Evolutionary conservation across 2,888 invertebrate species (phyloP).

Genomic region (Diarsia brunnea): DNA sequence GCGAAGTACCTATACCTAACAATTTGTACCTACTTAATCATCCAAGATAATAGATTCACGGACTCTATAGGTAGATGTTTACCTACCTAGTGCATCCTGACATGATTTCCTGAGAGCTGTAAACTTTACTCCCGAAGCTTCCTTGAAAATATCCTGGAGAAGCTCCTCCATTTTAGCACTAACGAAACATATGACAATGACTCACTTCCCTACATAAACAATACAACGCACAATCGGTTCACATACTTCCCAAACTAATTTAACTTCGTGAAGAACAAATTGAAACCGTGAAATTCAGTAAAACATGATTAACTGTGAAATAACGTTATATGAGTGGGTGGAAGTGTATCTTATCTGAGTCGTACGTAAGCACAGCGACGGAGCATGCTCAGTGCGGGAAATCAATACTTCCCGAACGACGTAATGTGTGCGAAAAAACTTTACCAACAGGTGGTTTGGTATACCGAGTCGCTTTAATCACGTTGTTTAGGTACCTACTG

Average conservation of each 20-base stretch:
- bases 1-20: neutral
- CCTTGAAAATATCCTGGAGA: conserved; percentile 95
- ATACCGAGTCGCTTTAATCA: neutral
- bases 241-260: conserved; percentile 43
- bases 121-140: conserved; percentile 95
- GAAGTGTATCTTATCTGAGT: conserved; percentile 78
- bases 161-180: conserved; percentile 94
- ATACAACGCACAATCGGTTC: conserved; percentile 33
- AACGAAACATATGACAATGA: conserved; percentile 56
- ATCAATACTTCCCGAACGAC: conserved; percentile 81
- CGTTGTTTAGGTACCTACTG: neutral
- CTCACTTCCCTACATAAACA: conserved; percentile 55
- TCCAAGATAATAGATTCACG: neutral
- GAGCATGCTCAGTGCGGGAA: conserved; percentile 87
- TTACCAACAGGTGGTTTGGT: conserved; percentile 79
- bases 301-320: conserved; percentile 52
- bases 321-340: conserved; percentile 78
- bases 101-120: conserved; percentile 94
- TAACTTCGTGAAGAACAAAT: conserved; percentile 31
- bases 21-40: neutral
- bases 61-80: neutral
- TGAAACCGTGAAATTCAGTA: conserved; percentile 43
- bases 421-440: conserved; percentile 69
- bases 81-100: conserved; percentile 90
- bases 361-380: conserved; percentile 70